Base-by-base conservation (phyloP, 2,888 invertebrate genomes). In the Pandemis heparana region DNA sequence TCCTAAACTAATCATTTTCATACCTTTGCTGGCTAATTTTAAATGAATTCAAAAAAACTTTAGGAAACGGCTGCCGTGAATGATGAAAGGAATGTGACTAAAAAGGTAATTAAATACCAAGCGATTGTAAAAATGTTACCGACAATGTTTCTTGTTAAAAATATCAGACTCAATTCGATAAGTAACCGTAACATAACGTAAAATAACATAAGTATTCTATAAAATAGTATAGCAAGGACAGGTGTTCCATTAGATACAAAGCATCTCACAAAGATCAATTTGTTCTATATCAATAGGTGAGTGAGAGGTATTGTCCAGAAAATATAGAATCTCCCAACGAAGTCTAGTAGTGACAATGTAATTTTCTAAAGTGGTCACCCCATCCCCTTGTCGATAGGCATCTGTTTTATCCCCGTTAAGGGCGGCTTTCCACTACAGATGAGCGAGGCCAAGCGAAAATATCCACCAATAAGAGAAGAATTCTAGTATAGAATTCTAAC, bases 311-410 rank as follows among this genome's bases (percentile, higher is more conserved):
- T 87, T 87, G 84, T 87, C 83, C 82, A 76, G 61, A 76, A 84
- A 82, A 84, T 85, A 85, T 84, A 82, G 83, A 83, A 82, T 80
- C 81, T 79, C 77, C 75, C 81, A 82, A 86, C 85, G 87, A 86
- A 85, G 81, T 84, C 84, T 83, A 80, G 81, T 16, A 75, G 82
- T 85, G 85, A 85, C 85, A 82, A 81, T 84, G 89, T 89, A 89
- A 90, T 90, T 89, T 90, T 85, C 83, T 85, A 89, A 89, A 89
- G 89, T 89, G 89, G 86, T 82, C 82, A 78, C 79, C 78, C 77
- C 79, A 77, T 69, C 76, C 75, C 70, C 73, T 75, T 75, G 70
- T 75, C 77, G 69, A 79, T 84, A 82, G 81, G 81, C 80, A 69
- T 75, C 70, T 70, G 66, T 70, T 70, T 70, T 74, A 70, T 70